Evolutionary conservation across 2,113 vertebrate species (phyloP), one percentile per base, ranked within the genome.

Genomic region (Gambusia affinis): DNA sequence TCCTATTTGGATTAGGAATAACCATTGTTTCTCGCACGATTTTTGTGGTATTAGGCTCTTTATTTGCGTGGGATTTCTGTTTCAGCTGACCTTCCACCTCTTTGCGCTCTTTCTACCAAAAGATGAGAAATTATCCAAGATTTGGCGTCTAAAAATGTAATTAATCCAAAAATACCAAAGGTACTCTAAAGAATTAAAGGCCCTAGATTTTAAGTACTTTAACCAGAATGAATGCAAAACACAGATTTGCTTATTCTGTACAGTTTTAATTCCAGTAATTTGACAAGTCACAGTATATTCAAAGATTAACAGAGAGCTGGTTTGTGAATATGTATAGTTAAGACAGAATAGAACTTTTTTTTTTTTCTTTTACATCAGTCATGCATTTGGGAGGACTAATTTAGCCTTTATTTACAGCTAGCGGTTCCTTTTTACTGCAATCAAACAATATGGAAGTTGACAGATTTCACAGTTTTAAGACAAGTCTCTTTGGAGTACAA

Each of bases 251-350:
- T 33, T 63, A 66, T 72, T 31, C 64, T 83, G 76, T 84, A 89
- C 84, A 87, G 44, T 22, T 81, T 85, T 74, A 57, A 75, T 85
- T 84, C 71, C 87, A 91, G 84, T 89, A 88, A 87, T 88, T 70
- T 82, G 69, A 81, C 67, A 77, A 54, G 71, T 93, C 91, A 93
- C 90, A 88, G 90, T 91, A 80, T 86, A 68, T 35, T 62, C 68
- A 85, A 80, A 81, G 60, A 76, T 75, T 54, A 33, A 85, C 31
- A 60, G 57, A 87, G 17, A 81, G 84, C 81, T 86, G 81, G 70
- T 27, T 75, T 87, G 66, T 75, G 69, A 81, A 83, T 51, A 54
- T 81, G 72, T 60, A 67, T 79, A 82, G 74, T 83, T 69, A 69
- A 82, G 62, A 73, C 70, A 74, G 14, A 75, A 60, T 61, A 75